These are phyloP conservation scores for Apaloderma vittatum DNA, from an alignment of 2,113 vertebrate genomes.

Conservation along the genomic window DNA sequence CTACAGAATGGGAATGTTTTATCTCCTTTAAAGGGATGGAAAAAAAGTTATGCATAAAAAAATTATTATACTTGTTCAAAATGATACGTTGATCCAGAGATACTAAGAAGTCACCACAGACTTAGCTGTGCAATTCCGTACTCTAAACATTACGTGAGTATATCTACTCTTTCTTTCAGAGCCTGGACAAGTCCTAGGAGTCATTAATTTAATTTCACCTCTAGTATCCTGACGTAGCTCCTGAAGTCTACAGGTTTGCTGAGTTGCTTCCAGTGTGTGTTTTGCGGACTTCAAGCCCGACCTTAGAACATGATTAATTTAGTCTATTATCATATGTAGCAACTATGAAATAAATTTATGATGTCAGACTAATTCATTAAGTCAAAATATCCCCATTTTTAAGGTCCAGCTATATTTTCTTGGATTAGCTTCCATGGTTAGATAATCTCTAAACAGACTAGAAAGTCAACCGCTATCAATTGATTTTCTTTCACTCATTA, in stretches of 20 bases:
- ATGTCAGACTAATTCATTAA: neutral
- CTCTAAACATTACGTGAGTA: neutral
- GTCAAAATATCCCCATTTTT: neutral
- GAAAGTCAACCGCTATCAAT: conserved; percentile 64
- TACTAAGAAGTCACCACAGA: neutral
- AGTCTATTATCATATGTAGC: neutral
- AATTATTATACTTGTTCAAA: neutral
- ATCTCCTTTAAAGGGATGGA: neutral
- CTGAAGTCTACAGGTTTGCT: neutral
- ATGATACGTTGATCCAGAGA: neutral
- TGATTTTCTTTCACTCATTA: conserved; percentile 81
- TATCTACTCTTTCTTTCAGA: neutral
- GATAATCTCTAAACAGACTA: conserved; percentile 39
- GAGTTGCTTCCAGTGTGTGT: neutral
- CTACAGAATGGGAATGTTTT: neutral
- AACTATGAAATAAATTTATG: neutral
- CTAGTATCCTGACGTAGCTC: neutral
- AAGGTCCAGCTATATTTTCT: neutral
- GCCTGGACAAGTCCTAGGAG: neutral
- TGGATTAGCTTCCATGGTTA: neutral
- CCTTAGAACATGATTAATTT: neutral
- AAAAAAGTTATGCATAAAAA: neutral
- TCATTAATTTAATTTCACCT: neutral
- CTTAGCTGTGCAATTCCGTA: neutral
- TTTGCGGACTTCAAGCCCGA: neutral